Evolutionary conservation across 2,888 invertebrate species (phyloP), one percentile per base, ranked within the genome.

Genomic region (Proisotoma minuta): DNA sequence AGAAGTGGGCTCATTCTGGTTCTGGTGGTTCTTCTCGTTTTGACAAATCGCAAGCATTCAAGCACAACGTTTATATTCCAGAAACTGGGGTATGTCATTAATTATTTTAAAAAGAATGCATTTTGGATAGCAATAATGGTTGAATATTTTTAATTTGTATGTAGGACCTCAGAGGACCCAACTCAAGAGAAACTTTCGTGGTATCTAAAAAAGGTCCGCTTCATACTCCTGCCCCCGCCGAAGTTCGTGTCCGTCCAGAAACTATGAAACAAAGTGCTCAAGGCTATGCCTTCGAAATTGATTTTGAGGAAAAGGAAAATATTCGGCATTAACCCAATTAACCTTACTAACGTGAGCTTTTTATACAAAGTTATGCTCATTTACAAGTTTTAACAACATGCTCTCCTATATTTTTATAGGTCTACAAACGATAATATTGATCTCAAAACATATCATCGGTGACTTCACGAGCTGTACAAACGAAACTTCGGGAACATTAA

Each of bases 251-350:
- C 20, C 43, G 47, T 2, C 8, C 4, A 15, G 27, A 43, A 2
- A 3, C 24, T 4, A 12, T 15, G 2, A 34, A 20, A 4, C 20
- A 43, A 22, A 34, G 22, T 3, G 29, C 28, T 4, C 56, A 43
- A 3, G 56, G 56, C 3, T 8, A 26, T 15, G 40, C 56, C 4
- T 56, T 56, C 27, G 43, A 23, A 23, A 56, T 56, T 3, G 47
- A 40, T n/a, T 56, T 56, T 18, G 52, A 52, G 5, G 56, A 56
- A n/a, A 56, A 56, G 20, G 56, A 56, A 26, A 56, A 56, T 43
- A 43, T 20, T 34, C 8, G 15, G 8, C 8, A 10, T 34, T 15
- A 10, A 34, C 34, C 8, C 34, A 34, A 34, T 34, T 34, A 15
- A 34, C n/a, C n/a, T n/a, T n/a, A n/a, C n/a, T n/a, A n/a, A n/a